phyloP scores from a whole-genome alignment of 2,888 invertebrate genomes.

The Lithophane socia region DNA sequence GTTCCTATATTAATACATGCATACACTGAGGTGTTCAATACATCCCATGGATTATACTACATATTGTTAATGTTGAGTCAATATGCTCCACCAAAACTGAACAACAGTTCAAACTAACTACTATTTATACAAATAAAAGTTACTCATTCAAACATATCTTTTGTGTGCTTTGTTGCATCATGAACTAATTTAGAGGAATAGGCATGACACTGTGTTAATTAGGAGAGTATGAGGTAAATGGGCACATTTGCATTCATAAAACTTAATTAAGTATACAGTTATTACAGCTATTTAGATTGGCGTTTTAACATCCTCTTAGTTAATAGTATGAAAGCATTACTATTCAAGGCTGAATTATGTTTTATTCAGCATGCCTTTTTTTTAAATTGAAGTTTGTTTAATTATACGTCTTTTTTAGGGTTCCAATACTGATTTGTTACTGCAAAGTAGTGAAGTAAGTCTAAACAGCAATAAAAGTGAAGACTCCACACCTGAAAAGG shows the following conservation, averaged over 20 bases:
- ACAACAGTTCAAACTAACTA: slow-evolving; percentile 7
- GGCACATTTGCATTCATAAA: slow-evolving; percentile 68
- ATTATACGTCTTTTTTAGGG: slow-evolving; percentile 71
- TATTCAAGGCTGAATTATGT: slow-evolving; percentile 64
- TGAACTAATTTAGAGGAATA: slow-evolving; percentile 50
- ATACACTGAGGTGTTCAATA: slow-evolving; percentile 19
- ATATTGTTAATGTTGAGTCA: slow-evolving; percentile 20
- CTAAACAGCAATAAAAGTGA: slow-evolving; percentile 80
- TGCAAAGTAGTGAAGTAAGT: slow-evolving; percentile 84
- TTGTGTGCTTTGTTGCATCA: slow-evolving; percentile 47
- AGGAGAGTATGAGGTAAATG: slow-evolving; percentile 66
- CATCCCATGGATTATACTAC: slow-evolving; percentile 23
- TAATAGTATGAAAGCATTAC: slow-evolving; percentile 66
- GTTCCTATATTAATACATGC: slow-evolving; percentile 32
- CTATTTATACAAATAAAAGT: slow-evolving; percentile 14
- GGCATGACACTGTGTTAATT: slow-evolving; percentile 61
- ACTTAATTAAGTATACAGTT: slow-evolving; percentile 61
- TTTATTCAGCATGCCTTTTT: slow-evolving; percentile 38
- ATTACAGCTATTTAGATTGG: slow-evolving; percentile 65
- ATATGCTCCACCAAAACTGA: slow-evolving; percentile 19
- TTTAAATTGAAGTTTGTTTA: slow-evolving; percentile 13
- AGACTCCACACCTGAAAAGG: slow-evolving; percentile 79
- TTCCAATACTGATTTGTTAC: slow-evolving; percentile 83
- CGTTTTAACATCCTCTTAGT: slow-evolving; percentile 64
- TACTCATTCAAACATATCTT: slow-evolving; percentile 34